Evolutionary conservation across 1,140 invertebrate genomes (phyloP).

Genomic region (Macrocentrus cingulum): DNA sequence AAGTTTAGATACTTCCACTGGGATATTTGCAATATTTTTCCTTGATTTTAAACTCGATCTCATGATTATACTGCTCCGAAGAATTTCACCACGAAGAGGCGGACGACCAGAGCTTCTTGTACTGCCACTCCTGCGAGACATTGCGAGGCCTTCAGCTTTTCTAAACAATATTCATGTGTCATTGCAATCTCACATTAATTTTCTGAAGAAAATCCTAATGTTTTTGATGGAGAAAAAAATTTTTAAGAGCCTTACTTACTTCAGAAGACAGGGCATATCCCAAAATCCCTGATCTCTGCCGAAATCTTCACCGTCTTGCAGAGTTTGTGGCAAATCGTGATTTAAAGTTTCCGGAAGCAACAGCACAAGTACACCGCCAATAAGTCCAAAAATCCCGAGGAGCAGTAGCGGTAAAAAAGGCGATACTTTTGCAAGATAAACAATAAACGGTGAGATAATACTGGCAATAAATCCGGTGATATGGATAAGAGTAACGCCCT

Average conservation of each 20-base stretch:
- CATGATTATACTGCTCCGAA: constrained; percentile 68
- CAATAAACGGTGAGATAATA: constrained; percentile 79
- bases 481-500: constrained; percentile 81
- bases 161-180: constrained; percentile 29
- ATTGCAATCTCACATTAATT: not conserved
- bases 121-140: constrained; percentile 47
- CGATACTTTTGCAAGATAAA: constrained; percentile 74
- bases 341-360: constrained; percentile 82
- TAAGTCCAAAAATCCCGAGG: constrained; percentile 71
- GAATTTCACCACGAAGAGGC: constrained; percentile 65
- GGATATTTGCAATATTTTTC: constrained; percentile 25
- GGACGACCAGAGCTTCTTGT: constrained; percentile 60
- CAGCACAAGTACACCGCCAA: constrained; percentile 72
- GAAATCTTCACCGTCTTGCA: constrained; percentile 83
- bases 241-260: constrained; percentile 46
- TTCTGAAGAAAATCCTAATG: not conserved
- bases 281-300: constrained; percentile 76
- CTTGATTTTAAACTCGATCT: constrained; percentile 50
- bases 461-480: constrained; percentile 84
- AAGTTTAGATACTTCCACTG: constrained; percentile 37
- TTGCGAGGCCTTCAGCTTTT: constrained; percentile 42
- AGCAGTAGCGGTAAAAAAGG: constrained; percentile 72
- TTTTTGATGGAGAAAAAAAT: not conserved
- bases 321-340: constrained; percentile 78
- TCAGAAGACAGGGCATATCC: constrained; percentile 74